Percentiles rank a stretch among this genome's conserved stretches.
Evolutionary conservation across 1,140 invertebrate genomes (phyloP).

Genomic region (Artemia franciscana): DNA sequence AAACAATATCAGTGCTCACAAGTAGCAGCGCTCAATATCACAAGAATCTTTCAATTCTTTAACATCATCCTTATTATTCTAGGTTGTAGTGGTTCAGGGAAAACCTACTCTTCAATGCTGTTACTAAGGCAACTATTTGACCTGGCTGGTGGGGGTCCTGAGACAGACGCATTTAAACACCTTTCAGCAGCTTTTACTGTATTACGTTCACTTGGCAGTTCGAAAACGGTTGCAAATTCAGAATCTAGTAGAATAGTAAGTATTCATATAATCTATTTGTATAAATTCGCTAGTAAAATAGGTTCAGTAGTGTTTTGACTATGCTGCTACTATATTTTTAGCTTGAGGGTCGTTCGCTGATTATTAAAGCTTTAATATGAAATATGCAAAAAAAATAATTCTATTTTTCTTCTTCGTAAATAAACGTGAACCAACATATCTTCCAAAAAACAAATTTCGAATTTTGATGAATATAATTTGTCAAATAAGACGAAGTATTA

Average conservation of each 20-base stretch:
- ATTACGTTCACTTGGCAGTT: conserved; percentile 64
- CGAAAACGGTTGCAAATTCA: conserved; percentile 65
- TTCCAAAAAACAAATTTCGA: too few relatives aligned
- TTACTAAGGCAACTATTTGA: conserved; percentile 71
- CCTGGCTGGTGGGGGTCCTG: conserved; percentile 70
- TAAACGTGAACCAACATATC: too few relatives aligned
- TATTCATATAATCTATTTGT: conserved; percentile 9
- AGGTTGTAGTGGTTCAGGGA: conserved; percentile 82
- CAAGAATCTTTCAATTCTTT: too few relatives aligned
- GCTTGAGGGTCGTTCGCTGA: background rate
- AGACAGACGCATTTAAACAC: conserved; percentile 90
- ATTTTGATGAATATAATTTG: too few relatives aligned
- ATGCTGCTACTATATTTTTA: background rate
- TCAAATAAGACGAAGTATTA: too few relatives aligned
- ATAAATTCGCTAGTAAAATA: conserved; percentile 3
- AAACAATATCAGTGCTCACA: too few relatives aligned
- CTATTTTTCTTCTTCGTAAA: too few relatives aligned
- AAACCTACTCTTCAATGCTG: conserved; percentile 79
- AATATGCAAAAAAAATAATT: too few relatives aligned
- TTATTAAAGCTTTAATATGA: conserved; percentile 7
- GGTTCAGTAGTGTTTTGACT: background rate
- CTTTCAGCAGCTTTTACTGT: conserved; percentile 82
- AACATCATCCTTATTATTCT: conserved; percentile 6
- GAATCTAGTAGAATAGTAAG: conserved; percentile 81
- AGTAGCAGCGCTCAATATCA: too few relatives aligned